These are phyloP conservation scores for Denticeps clupeoides DNA, from an alignment of 2,797 vertebrate genomes.

Conservation along the genomic window DNA sequence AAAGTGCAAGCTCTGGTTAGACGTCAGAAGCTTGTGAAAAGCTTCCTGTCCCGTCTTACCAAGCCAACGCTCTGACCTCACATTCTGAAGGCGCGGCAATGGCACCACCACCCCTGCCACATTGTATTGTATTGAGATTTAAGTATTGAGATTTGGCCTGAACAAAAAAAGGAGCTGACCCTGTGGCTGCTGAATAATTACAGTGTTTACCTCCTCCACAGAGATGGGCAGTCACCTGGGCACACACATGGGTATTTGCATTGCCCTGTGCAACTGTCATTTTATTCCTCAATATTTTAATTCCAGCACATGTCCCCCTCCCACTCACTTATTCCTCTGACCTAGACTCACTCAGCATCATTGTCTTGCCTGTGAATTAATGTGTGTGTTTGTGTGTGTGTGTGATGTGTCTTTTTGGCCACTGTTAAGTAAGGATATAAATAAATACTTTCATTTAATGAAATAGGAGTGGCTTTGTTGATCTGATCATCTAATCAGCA, in stretches of 20 bases:
- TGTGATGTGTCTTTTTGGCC: too few species aligned
- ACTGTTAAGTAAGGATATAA: too few species aligned
- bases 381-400: too few species aligned
- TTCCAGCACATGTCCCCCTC: constrained; percentile 36
- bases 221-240: constrained; percentile 51
- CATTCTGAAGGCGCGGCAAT: neutral
- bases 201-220: constrained; percentile 44
- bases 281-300: constrained; percentile 58
- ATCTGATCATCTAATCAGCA: too few species aligned
- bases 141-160: too few species aligned
- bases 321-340: too few species aligned
- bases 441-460: too few species aligned
- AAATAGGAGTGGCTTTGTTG: too few species aligned
- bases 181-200: constrained; percentile 38
- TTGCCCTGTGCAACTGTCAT: constrained; percentile 46
- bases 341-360: too few species aligned
- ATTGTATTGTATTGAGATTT: too few species aligned
- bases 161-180: constrained; percentile 15
- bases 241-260: constrained; percentile 47
- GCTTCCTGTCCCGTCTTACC: neutral
- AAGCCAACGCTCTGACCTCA: neutral
- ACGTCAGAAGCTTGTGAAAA: neutral
- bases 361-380: too few species aligned
- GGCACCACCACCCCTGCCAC: neutral
- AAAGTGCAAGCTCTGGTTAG: neutral